Percentiles rank a stretch among this genome's conserved stretches.
Conservation (phyloP, 2,113 vertebrate species). For the Tympanuchus pallidicinctus region DNA sequence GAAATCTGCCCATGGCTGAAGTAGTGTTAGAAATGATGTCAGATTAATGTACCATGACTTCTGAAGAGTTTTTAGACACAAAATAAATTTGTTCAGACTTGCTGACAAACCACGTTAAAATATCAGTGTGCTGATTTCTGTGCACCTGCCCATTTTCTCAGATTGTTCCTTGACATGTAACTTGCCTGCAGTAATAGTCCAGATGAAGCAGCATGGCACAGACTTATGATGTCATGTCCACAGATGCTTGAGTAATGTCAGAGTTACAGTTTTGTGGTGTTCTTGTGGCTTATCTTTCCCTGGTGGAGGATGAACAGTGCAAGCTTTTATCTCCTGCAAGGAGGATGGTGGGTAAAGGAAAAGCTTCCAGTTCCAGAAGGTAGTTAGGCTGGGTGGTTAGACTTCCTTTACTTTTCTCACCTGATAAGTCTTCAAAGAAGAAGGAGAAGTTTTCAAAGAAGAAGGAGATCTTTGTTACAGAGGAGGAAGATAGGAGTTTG, state of each 20-base stretch:
- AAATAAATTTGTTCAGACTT: neutral
- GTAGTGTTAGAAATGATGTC: neutral
- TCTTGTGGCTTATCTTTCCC: fast-evolving
- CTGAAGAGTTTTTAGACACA: neutral
- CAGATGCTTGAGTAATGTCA: fast-evolving
- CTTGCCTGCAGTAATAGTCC: neutral
- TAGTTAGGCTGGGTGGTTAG: neutral
- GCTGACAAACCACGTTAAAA: neutral
- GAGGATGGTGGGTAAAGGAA: fast-evolving
- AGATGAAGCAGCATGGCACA: neutral
- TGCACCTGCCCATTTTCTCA: neutral
- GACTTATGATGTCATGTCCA: fast-evolving
- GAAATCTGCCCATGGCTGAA: neutral
- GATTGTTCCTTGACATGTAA: neutral
- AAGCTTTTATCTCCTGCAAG: neutral
- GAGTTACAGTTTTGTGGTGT: fast-evolving
- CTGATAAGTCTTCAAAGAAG: neutral
- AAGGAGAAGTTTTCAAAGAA: neutral
- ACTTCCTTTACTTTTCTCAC: neutral
- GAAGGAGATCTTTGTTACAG: neutral
- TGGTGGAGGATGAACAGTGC: neutral
- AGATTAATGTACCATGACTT: neutral
- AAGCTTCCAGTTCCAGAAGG: neutral
- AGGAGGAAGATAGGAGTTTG: neutral
- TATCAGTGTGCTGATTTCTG: neutral